Evolutionary conservation across 35 echinoderm and acorn worm species (phyloP).

Genomic region (Stichopus chloronotus): DNA sequence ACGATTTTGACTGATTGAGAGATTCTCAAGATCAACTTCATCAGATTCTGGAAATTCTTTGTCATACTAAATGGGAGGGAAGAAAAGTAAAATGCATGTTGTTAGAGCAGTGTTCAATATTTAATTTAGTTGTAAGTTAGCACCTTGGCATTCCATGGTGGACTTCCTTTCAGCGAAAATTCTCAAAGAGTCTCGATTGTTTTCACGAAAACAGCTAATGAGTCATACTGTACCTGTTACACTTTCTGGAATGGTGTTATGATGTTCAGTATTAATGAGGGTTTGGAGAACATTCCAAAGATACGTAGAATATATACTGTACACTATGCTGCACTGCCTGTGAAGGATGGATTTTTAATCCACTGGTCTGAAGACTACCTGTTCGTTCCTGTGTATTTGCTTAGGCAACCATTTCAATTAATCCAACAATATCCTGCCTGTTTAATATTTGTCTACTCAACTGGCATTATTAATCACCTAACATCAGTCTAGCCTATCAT

Average conservation of each 20-base stretch:
- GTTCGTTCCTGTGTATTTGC: too few species aligned
- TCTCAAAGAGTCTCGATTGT: not conserved
- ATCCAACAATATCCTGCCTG: too few species aligned
- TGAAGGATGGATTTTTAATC: too few species aligned
- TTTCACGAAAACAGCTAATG: not conserved
- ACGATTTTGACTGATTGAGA: not conserved
- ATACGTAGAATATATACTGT: too few species aligned
- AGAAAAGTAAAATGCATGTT: not conserved
- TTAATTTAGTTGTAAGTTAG: not conserved
- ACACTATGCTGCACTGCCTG: too few species aligned
- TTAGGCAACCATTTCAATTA: too few species aligned
- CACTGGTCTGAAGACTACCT: too few species aligned
- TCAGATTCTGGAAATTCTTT: slow-evolving; percentile 31
- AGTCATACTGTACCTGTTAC: not conserved
- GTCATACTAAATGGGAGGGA: not conserved
- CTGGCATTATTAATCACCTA: too few species aligned
- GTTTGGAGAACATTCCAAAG: too few species aligned
- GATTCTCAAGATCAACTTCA: not conserved
- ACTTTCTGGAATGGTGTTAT: not conserved
- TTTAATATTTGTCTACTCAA: too few species aligned
- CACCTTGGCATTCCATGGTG: not conserved
- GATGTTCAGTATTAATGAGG: too few species aligned
- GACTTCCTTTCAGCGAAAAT: not conserved
- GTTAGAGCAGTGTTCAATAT: not conserved
- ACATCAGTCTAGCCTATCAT: too few species aligned